Base-by-base conservation (phyloP, 2,888 invertebrate genomes). In the Nasonovia ribisnigri region DNA sequence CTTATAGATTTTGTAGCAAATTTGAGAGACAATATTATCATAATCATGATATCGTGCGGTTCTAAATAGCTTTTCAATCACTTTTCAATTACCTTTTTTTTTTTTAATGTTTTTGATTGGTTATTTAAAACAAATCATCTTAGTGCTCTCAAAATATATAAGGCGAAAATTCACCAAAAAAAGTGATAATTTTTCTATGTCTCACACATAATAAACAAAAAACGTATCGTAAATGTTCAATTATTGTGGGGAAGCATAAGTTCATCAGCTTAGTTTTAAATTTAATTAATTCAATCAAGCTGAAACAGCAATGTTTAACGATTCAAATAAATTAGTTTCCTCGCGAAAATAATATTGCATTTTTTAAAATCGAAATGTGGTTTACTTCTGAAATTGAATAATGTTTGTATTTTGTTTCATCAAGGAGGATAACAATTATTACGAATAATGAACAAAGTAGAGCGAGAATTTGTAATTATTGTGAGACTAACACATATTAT, bases 401-500 rank as follows among this genome's bases (percentile, higher is more conserved):
- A 84, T 29, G 42, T 77, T n/a, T 90, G 3, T 36, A 24, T 42
- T 36, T 77, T 84, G 36, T 91, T 51, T 91, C 51, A 91, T 84
- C 26, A 29, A 84, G 48, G 8, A 77, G 16, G 84, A 42, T 48
- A 48, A 11, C 26, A 29, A 54, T 42, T 36, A 84, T 42, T 36
- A 54, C 16, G 29, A 29, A 42, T 84, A 84, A 91, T 42, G 48
- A 91, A 29, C 77, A 91, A 84, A 91, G 51, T 84, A 91, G 90
- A 91, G 77, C 90, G 90, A 91, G 90, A 91, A 91, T 84, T 90
- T 42, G 29, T 84, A 42, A 42, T 84, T 77, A 84, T 84, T 42
- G 46, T 67, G 36, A 48, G n/a, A 67, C 67, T 57, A 43, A 57
- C 60, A 90, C 16, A 51, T 89, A 36, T 57, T 57, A 24, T 77